phyloP scores from a whole-genome alignment of 2,797 vertebrate species.

The Chanos chanos region DNA sequence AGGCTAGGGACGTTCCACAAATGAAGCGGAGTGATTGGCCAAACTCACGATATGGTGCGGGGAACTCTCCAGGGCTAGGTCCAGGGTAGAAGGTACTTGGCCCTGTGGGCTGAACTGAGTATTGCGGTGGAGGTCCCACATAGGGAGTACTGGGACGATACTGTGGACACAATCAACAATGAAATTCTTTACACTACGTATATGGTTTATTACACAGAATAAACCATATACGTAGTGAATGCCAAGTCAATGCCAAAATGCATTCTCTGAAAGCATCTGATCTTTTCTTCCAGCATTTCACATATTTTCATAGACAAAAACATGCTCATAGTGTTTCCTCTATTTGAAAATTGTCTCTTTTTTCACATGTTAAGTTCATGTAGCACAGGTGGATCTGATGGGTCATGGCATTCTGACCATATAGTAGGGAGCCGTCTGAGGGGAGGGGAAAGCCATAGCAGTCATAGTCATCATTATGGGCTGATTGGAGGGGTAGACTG shows the following conservation, averaged over 20 bases:
- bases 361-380: too few species aligned
- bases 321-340: neutral
- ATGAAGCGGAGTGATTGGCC: too few species aligned
- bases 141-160: constrained; percentile 92
- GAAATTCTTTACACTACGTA: too few species aligned
- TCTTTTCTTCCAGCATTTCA: too few species aligned
- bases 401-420: constrained; percentile 79
- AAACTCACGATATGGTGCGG: constrained; percentile 86
- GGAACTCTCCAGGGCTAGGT: constrained; percentile 92
- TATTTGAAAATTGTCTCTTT: too few species aligned
- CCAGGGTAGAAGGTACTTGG: constrained; percentile 91
- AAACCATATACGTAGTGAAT: too few species aligned
- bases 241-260: neutral
- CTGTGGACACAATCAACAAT: constrained; percentile 60
- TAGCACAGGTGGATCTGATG: too few species aligned
- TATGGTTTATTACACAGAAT: neutral
- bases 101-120: constrained; percentile 89
- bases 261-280: too few species aligned
- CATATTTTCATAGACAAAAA: neutral
- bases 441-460: constrained; percentile 92
- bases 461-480: constrained; percentile 99
- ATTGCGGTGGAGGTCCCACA: constrained; percentile 93
- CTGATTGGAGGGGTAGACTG: constrained; percentile 90
- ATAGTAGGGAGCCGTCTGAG: constrained; percentile 95
- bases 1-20: too few species aligned